A percentile compares a stretch with the other conserved stretches of the same genome.
phyloP scores from a whole-genome alignment of 2,888 invertebrate species.

The Pyrrhosoma nymphula region DNA sequence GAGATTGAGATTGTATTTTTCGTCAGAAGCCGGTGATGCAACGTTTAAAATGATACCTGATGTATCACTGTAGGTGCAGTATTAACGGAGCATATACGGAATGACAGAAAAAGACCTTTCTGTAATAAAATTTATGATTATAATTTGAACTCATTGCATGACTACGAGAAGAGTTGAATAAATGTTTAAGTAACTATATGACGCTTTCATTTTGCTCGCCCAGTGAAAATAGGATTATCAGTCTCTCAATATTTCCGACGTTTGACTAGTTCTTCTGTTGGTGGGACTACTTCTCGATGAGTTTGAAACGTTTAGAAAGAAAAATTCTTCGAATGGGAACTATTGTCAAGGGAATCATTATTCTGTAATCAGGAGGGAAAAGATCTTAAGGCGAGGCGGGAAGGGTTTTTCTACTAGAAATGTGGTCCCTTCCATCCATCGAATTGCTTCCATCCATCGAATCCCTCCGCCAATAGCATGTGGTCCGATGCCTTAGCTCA shows the following conservation, averaged over 20 bases:
- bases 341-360: constrained; percentile 3
- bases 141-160: no score
- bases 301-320: background rate
- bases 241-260: background rate
- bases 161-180: no score
- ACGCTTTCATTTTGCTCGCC: no score
- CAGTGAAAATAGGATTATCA: background rate
- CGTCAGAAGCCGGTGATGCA: no score
- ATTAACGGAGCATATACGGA: no score
- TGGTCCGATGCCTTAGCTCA: background rate
- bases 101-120: no score
- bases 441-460: background rate
- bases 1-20: no score
- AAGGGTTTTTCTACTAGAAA: background rate
- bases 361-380: background rate
- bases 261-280: background rate
- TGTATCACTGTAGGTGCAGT: no score
- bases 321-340: background rate
- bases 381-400: background rate
- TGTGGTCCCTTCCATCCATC: background rate
- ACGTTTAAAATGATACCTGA: no score
- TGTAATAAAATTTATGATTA: no score
- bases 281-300: background rate
- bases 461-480: background rate
- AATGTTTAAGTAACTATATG: no score